Base-by-base conservation (phyloP, 2,888 invertebrate species). In the Willowsia nigromaculata region DNA sequence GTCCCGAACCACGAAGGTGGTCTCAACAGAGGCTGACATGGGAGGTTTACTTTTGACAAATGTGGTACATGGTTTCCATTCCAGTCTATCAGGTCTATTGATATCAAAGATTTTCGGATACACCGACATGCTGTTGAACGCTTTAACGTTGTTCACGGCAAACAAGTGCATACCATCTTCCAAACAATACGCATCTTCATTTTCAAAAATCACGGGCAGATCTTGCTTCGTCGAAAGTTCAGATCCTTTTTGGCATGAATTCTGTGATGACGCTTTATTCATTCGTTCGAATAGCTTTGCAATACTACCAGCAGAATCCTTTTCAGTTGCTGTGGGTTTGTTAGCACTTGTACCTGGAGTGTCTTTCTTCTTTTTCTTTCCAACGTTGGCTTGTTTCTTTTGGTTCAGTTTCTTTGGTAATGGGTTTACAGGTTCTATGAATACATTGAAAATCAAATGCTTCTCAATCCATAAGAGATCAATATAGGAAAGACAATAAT, bases 91-190 rank as follows among this genome's bases (percentile, higher is more conserved):
- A 1, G 18, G 33, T 18, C 25, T 18, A n/a, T 82, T 50, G 5
- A 37, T 59, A 50, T 88, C 82, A 76, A 88, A 88, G 5, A 87
- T 87, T 3, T 43, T 81, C 0, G 43, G 40, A 80, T 56, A 47
- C 1, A 71, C 62, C 4, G 62, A 33, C 37, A 37, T 37, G 0
- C 30, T 33, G n/a, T 37, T 37, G 11, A 40, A 59, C 11, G 62
- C 33, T 6, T 15, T 50, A 0, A 3, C 15, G 9, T 50, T 25
- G n/a, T 76, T 2, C 6, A 2, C 13, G 1, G 15, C 25, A n/a
- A 33, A 18, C 43, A 59, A n/a, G 27, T 65, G 71, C 15, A 80
- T 37, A 11, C 88, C 90, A 27, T 88, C 86, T 4, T 88, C 82
- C n/a, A 74, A 5, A 22, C 25, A 59, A 18, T 50, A 74, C 18